Conservation (phyloP, 2,888 invertebrate species). For the Trypoxylon attenuatum region DNA sequence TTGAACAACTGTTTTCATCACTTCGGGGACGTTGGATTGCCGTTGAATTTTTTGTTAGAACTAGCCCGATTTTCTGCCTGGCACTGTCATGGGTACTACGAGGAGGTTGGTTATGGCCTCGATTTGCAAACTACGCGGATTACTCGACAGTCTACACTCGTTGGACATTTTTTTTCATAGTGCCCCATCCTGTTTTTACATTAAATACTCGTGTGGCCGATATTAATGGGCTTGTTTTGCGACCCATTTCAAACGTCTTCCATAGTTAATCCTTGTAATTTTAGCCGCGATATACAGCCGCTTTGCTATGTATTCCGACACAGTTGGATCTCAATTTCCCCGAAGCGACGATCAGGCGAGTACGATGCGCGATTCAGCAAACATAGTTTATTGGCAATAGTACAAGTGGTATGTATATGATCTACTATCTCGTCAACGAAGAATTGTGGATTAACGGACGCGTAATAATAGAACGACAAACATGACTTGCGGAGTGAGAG, state of each 20-base stretch:
- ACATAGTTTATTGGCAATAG: too few species aligned
- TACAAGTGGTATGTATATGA: too few species aligned
- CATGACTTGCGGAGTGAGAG: background rate
- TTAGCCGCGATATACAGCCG: background rate
- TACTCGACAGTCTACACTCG: background rate
- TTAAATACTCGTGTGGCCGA: background rate
- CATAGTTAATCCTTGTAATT: background rate
- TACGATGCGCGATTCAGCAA: too few species aligned
- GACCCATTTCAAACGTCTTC: background rate
- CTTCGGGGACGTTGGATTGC: constrained; percentile 14
- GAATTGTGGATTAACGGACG: too few species aligned
- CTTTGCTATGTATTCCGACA: too few species aligned
- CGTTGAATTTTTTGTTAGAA: constrained; percentile 11
- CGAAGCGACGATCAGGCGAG: too few species aligned
- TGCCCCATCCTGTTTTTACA: background rate
- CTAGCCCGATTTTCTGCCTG: too few species aligned
- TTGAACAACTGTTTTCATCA: constrained; percentile 12
- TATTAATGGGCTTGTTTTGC: background rate
- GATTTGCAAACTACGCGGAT: background rate
- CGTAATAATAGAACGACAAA: too few species aligned
- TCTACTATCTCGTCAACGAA: too few species aligned
- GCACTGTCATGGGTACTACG: too few species aligned
- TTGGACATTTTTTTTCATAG: constrained; percentile 3
- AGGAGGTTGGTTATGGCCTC: background rate
- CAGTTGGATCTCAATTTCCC: too few species aligned